A percentile compares a stretch with the other conserved stretches of the same genome.
Conservation (phyloP, 2,113 vertebrate genomes). For the Chunga burmeisteri region DNA sequence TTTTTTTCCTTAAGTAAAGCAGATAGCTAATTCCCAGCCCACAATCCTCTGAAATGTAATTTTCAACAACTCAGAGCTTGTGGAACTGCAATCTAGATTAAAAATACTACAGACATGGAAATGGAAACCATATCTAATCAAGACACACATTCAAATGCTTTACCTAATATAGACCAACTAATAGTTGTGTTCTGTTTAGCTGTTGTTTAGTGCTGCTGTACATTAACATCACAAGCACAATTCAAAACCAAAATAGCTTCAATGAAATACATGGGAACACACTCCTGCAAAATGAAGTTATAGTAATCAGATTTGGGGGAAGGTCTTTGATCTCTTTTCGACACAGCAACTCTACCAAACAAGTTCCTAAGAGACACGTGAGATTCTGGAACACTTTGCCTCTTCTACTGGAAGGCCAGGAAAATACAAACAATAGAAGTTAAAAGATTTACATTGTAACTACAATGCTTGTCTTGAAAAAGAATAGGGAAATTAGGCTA, state of each 20-base stretch:
- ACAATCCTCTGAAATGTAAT: background rate
- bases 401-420: background rate
- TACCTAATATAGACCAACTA: background rate
- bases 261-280: background rate
- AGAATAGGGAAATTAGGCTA: background rate
- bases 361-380: background rate
- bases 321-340: background rate
- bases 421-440: background rate
- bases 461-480: background rate
- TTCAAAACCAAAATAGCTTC: background rate
- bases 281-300: background rate
- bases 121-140: background rate
- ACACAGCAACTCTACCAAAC: background rate
- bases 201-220: background rate
- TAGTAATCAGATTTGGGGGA: background rate
- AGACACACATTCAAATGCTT: background rate
- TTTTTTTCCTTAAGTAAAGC: background rate
- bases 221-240: background rate
- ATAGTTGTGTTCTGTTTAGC: background rate
- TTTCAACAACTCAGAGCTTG: background rate
- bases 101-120: background rate
- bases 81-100: background rate
- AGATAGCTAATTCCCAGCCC: background rate
- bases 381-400: background rate
- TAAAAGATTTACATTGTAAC: background rate